phyloP scores from a whole-genome alignment of 2,888 invertebrate genomes.

The Aphodius sticticus region DNA sequence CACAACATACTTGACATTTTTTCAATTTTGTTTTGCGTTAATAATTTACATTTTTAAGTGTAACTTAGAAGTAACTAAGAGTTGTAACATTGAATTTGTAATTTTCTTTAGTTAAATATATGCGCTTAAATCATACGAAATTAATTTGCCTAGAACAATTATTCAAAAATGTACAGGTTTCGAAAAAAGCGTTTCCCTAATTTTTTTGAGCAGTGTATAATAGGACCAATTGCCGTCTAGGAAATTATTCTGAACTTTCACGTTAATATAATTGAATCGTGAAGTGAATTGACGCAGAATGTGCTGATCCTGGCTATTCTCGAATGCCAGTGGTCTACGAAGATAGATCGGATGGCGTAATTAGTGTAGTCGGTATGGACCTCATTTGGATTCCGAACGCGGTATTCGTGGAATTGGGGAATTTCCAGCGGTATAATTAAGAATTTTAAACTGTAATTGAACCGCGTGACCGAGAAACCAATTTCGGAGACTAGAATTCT shows the following conservation, averaged over 20 bases:
- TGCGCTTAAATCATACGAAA: too few species aligned
- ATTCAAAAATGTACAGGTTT: too few species aligned
- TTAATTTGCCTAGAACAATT: too few species aligned
- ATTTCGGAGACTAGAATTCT: background rate
- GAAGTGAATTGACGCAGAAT: background rate
- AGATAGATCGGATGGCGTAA: background rate
- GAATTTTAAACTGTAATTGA: conserved; percentile 4
- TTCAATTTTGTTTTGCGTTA: too few species aligned
- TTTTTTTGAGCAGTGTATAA: too few species aligned
- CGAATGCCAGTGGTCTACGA: background rate
- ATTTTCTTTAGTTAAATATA: too few species aligned
- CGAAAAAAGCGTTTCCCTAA: too few species aligned
- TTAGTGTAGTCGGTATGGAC: background rate
- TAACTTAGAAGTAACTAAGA: too few species aligned
- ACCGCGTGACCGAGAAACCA: background rate
- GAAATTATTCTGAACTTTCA: background rate
- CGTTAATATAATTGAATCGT: background rate
- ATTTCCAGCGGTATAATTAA: background rate
- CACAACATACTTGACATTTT: too few species aligned
- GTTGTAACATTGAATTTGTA: too few species aligned
- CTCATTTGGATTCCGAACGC: background rate
- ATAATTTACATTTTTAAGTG: too few species aligned
- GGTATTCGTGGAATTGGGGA: background rate
- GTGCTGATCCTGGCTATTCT: background rate
- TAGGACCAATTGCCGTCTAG: too few species aligned